Evolutionary conservation across 1,140 invertebrate genomes (phyloP), one percentile per base, ranked within the genome.

Genomic region (Druon quercuslanigerum): DNA sequence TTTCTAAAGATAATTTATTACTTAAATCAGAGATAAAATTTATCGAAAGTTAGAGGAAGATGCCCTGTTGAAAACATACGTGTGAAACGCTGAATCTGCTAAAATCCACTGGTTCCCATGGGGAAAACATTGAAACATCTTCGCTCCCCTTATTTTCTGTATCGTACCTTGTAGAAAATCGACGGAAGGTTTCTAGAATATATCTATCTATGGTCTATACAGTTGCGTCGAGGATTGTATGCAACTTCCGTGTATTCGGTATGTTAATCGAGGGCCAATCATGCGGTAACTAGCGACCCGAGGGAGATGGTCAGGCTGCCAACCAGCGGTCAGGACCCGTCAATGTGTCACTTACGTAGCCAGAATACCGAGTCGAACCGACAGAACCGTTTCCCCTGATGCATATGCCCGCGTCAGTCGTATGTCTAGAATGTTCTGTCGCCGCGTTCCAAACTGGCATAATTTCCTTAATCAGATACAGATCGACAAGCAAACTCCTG

Each of bases 251-350:
- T 84, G 84, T 84, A 75, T 83, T 86, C 82, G 82, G 84, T 91
- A 91, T 91, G 90, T 89, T 91, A 91, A 91, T 91, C 89, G 89
- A 90, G 86, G 89, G 87, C 90, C 89, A 91, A 91, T 91, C 90
- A 90, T 90, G 90, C 89, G 90, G 89, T 91, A 90, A 91, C 89
- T 89, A 88, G 85, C 85, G 83, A 88, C 89, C 88, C 89, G 82
- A 79, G 90, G 90, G 90, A 91, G 79, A 85, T 84, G 88, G 87
- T 87, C 88, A 86, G 84, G 83, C 86, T 90, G 89, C 88, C 89
- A 89, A 89, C 87, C 86, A 85, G 88, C 82, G 89, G 90, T 90
- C 89, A 90, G 87, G 84, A 87, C 87, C 85, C 88, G 89, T 91
- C 90, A 91, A 91, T 91, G 89, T 91, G 90, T 91, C 90, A 91